Percentiles rank a stretch among this genome's conserved stretches.
These are phyloP conservation scores for Dusona sp. DNA, from an alignment of 2,888 invertebrate species.

Conservation along the genomic window DNA sequence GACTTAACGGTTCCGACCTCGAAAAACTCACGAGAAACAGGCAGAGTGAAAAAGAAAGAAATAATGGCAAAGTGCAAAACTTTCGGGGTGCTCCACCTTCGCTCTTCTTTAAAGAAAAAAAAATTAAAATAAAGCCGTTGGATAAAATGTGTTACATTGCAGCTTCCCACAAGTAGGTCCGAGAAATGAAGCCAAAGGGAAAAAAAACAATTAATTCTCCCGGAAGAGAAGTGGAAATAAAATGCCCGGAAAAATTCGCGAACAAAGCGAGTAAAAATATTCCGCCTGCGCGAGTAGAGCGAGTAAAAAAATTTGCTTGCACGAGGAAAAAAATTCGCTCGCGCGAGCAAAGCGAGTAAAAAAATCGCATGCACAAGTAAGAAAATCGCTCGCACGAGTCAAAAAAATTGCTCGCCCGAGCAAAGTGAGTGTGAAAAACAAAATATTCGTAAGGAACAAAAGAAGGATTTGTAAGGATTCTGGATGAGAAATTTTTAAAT, in stretches of 20 bases:
- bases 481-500: background rate
- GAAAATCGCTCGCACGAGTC: no score
- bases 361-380: no score
- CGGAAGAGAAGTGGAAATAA: background rate
- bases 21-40: slow-evolving; percentile 13
- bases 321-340: no score
- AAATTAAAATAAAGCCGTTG: background rate
- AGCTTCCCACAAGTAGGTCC: slow-evolving; percentile 2
- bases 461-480: no score
- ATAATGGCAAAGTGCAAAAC: slow-evolving; percentile 3
- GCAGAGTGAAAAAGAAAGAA: slow-evolving; percentile 9
- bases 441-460: no score
- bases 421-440: no score
- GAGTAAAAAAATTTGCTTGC: no score
- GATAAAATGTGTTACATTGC: slow-evolving; percentile 37
- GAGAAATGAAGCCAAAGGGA: background rate
- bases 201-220: background rate
- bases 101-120: slow-evolving; percentile 17
- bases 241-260: background rate
- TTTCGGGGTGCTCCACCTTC: slow-evolving; percentile 36
- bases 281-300: background rate
- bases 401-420: no score
- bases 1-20: slow-evolving; percentile 57
- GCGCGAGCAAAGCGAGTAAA: no score
- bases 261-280: background rate